Base-by-base conservation (phyloP, 2,888 invertebrate genomes). In the Nipponacmea schrenckii region DNA sequence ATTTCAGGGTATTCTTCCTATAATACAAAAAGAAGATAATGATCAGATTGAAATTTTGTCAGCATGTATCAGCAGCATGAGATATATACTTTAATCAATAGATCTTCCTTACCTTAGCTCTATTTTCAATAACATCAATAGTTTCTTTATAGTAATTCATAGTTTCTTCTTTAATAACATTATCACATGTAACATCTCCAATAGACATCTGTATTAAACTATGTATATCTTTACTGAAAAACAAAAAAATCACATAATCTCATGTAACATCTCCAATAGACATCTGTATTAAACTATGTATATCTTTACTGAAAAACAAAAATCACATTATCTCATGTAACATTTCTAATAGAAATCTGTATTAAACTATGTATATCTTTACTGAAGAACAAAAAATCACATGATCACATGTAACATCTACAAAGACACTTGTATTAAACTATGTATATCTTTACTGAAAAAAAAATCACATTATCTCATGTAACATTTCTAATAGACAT, bases 1-100 rank as follows among this genome's bases (percentile, higher is more conserved):
- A 85, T 82, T 72, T 87, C 87, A 45, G 87, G 87, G 74, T 85
- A 88, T 31, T 76, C 69, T 10, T 78, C 84, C 87, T 87, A 68
- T 7, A 72, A 73, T 63, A 46, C 62, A 26, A 67, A 24, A 45
- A 26, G 15, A 31, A 46, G 2, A 63, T 10, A 50, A n/a, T n/a
- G n/a, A n/a, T n/a, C n/a, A n/a, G n/a, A n/a, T n/a, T n/a, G n/a
- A n/a, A n/a, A n/a, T n/a, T n/a, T n/a, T n/a, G n/a, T 45, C 17
- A 67, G 10, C 20, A 27, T 0, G 17, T 45, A 10, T 17, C 64
- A 31, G 17, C n/a, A 17, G 26, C 8, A 46, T 45, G 10, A n/a
- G n/a, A 31, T 44, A 1, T 12, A 31, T 4, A 24, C 20, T 17
- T 12, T 67, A 31, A 8, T n/a, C 24, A 17, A 26, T 67, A 2